Conservation (phyloP, 2,888 invertebrate genomes). For the Mystacides longicornis region DNA sequence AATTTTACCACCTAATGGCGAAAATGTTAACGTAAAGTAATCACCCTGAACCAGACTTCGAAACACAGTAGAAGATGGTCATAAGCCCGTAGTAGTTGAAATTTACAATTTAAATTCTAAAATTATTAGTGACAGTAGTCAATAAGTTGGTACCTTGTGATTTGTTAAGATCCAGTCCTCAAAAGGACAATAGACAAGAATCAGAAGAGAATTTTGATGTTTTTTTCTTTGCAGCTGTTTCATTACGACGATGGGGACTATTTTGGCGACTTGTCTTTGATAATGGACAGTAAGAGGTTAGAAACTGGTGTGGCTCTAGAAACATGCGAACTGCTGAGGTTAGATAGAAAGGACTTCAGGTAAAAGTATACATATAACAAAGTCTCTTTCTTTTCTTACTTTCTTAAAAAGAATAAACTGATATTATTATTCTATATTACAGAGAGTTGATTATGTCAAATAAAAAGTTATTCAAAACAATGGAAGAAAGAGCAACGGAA, state of each 20-base stretch:
- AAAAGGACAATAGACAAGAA: too few species aligned
- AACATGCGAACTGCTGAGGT: constrained; percentile 52
- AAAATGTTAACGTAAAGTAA: too few species aligned
- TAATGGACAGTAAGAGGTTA: constrained; percentile 48
- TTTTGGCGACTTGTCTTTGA: constrained; percentile 55
- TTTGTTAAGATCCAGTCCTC: too few species aligned
- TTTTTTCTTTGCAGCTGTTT: constrained; percentile 34
- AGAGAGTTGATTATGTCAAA: constrained; percentile 38
- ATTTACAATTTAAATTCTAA: too few species aligned
- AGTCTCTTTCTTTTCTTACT: neutral
- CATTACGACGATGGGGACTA: constrained; percentile 54
- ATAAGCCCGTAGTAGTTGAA: too few species aligned
- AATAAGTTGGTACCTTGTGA: too few species aligned
- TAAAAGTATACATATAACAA: constrained; percentile 19
- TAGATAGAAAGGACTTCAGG: constrained; percentile 49
- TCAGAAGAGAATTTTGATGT: too few species aligned
- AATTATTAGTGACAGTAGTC: too few species aligned
- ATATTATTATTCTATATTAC: constrained; percentile 6
- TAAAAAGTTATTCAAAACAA: constrained; percentile 39
- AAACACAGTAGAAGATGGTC: too few species aligned
- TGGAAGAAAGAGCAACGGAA: constrained; percentile 41
- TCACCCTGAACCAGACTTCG: too few species aligned
- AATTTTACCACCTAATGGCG: too few species aligned
- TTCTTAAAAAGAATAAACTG: neutral
- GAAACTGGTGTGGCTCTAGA: constrained; percentile 55